These are phyloP conservation scores for Oplegnathus fasciatus DNA, from an alignment of 2,113 vertebrate genomes.

Conservation along the genomic window DNA sequence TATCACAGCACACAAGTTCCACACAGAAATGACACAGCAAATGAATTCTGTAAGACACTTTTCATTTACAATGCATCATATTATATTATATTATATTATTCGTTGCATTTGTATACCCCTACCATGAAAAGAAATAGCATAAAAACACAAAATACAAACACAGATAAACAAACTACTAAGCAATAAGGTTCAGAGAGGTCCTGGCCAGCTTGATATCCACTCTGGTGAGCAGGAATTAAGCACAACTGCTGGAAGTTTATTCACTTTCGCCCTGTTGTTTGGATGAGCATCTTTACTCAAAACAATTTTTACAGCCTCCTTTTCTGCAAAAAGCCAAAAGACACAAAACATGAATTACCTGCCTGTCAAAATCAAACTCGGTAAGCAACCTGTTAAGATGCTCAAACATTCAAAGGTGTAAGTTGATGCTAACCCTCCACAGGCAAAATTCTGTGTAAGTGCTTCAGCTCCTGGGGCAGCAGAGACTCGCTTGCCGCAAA, in stretches of 20 bases:
- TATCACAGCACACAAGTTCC: slow-evolving; percentile 1
- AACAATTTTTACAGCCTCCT: slow-evolving; percentile 43
- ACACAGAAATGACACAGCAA: neutral
- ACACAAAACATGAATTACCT: neutral
- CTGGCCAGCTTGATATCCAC: slow-evolving; percentile 60
- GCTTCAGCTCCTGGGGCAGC: slow-evolving; percentile 74
- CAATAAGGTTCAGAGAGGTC: slow-evolving; percentile 55
- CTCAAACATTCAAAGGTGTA: neutral
- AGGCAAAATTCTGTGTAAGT: slow-evolving; percentile 75
- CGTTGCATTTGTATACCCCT: neutral
- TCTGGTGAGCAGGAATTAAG: slow-evolving; percentile 25
- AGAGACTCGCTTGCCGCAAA: slow-evolving; percentile 82
- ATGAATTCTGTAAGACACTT: neutral
- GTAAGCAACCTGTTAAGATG: neutral
- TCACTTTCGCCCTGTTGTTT: slow-evolving; percentile 21
- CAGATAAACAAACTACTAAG: neutral
- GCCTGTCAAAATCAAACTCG: neutral
- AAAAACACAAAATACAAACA: slow-evolving; percentile 7
- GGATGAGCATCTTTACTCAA: slow-evolving; percentile 21
- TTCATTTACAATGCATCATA: neutral
- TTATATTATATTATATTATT: neutral
- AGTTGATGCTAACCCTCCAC: slow-evolving; percentile 71
- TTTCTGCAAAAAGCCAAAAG: slow-evolving; percentile 65
- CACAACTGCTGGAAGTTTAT: slow-evolving; percentile 20
- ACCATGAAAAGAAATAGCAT: neutral